Percentiles rank a stretch among this genome's conserved stretches.
Conservation (phyloP, 2,797 vertebrate species). For the Apogon talboti region DNA sequence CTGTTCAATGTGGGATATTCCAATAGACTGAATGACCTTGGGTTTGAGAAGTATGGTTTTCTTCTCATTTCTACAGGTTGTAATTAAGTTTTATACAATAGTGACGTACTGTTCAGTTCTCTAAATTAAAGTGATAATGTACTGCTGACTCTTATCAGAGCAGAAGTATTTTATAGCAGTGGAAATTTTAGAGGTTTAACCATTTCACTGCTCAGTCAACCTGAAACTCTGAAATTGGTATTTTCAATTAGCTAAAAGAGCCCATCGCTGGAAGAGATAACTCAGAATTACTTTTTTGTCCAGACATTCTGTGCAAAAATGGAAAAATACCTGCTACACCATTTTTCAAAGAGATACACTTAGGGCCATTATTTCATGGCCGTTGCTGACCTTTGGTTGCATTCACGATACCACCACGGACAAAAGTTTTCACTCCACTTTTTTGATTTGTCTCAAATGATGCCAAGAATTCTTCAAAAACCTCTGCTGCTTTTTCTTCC, state of each 20-base stretch:
- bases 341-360: background rate
- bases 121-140: slow-evolving; percentile 1
- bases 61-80: slow-evolving; percentile 3
- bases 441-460: slow-evolving; percentile 84
- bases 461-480: slow-evolving; percentile 88
- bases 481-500: slow-evolving; percentile 87
- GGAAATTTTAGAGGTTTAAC: slow-evolving; percentile 6
- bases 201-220: slow-evolving; percentile 15
- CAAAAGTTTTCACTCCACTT: slow-evolving; percentile 84
- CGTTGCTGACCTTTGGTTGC: slow-evolving; percentile 83
- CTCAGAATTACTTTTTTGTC: slow-evolving; percentile 9
- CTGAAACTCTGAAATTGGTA: slow-evolving; percentile 1
- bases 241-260: background rate
- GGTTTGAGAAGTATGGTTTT: slow-evolving; percentile 1
- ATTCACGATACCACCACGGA: slow-evolving; percentile 86
- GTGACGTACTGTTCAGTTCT: background rate
- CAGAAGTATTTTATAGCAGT: background rate
- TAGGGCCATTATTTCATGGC: background rate
- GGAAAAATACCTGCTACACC: background rate
- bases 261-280: background rate
- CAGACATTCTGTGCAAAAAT: background rate
- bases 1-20: slow-evolving; percentile 10
- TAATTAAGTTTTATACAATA: background rate
- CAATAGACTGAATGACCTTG: background rate
- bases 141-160: background rate